Evolutionary conservation across 1,140 invertebrate genomes (phyloP).

Genomic region (Physella acuta): DNA sequence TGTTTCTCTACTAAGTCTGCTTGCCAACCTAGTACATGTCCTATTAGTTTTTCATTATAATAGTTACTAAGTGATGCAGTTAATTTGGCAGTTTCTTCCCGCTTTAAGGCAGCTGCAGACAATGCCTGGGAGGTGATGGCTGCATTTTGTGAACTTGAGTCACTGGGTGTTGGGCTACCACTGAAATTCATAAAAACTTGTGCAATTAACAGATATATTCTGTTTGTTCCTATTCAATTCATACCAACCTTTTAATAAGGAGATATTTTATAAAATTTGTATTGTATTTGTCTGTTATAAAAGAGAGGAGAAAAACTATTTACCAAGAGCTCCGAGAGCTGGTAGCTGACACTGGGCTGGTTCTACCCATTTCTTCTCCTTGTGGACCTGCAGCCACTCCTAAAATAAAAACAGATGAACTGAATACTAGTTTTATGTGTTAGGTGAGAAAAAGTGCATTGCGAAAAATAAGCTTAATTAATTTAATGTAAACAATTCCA

Average conservation of each 20-base stretch:
- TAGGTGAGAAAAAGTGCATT: no score
- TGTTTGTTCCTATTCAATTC: no score
- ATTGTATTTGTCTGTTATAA: no score
- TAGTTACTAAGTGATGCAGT: constrained; percentile 89
- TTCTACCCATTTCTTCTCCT: constrained; percentile 14
- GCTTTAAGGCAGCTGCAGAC: constrained; percentile 46
- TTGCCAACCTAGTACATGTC: constrained; percentile 88
- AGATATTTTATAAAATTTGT: no score
- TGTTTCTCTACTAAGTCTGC: constrained; percentile 90
- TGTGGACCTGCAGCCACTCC: not conserved
- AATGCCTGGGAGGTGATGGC: constrained; percentile 36
- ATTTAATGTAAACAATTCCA: no score
- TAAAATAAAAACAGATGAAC: no score
- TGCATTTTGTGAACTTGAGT: constrained; percentile 49
- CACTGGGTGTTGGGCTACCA: constrained; percentile 62
- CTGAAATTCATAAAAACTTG: no score
- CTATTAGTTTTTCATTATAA: constrained; percentile 85
- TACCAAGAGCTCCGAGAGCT: constrained; percentile 42
- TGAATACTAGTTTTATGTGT: no score
- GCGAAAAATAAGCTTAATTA: no score
- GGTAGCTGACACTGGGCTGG: constrained; percentile 43
- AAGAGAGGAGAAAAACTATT: no score
- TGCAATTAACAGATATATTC: no score
- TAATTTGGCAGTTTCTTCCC: constrained; percentile 61
- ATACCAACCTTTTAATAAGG: no score